A percentile compares a stretch with the other conserved stretches of the same genome.
These are phyloP conservation scores for Acholoe squamosa DNA, from an alignment of 2,888 invertebrate genomes.

Conservation along the genomic window DNA sequence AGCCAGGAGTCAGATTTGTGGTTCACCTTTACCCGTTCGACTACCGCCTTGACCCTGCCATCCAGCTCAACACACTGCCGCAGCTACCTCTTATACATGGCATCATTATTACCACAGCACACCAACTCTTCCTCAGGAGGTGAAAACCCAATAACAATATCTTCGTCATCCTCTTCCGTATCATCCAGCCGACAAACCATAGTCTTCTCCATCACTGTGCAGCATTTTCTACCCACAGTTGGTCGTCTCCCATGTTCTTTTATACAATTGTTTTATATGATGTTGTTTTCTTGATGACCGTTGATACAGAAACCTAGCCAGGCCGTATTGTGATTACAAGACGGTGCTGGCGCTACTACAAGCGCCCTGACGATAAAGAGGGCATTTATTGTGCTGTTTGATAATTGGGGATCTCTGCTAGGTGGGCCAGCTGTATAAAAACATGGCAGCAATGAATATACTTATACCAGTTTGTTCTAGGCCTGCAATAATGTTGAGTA, in stretches of 20 bases:
- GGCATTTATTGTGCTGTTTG: no score
- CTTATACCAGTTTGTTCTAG: neutral
- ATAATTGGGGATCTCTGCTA: neutral
- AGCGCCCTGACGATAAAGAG: no score
- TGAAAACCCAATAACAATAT: neutral
- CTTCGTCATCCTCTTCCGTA: neutral
- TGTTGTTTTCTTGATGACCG: neutral
- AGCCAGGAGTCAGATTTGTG: neutral
- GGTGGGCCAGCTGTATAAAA: neutral
- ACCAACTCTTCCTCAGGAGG: conserved; percentile 29
- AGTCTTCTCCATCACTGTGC: neutral
- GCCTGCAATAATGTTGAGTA: neutral
- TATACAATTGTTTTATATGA: conserved; percentile 23
- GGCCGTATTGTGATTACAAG: neutral
- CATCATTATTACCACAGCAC: neutral
- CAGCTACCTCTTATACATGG: neutral
- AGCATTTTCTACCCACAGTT: conserved; percentile 33
- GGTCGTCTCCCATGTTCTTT: conserved; percentile 6
- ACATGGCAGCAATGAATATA: neutral
- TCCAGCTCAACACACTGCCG: conserved; percentile 9
- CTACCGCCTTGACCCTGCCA: conserved; percentile 8
- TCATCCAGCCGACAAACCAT: neutral
- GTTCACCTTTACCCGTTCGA: neutral
- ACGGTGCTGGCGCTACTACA: no score
- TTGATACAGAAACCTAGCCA: neutral